Evolutionary conservation across 1,140 invertebrate genomes (phyloP).

Genomic region (Formica exsecta): DNA sequence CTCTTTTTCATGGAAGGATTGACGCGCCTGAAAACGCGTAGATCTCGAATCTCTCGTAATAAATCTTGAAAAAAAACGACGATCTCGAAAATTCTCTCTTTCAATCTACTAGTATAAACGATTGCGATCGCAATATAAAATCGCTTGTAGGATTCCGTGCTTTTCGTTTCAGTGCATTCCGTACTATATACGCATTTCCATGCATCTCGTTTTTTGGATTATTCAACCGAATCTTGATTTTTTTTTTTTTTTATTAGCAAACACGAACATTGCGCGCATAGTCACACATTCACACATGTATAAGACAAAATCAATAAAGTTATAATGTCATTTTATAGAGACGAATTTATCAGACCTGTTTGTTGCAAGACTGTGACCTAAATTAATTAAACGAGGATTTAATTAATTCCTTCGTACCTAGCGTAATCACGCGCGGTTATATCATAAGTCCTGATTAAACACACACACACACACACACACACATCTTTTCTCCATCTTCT

Average conservation of each 20-base stretch:
- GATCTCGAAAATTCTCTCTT: neutral
- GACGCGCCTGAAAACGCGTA: neutral
- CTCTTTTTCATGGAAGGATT: slow-evolving; percentile 2
- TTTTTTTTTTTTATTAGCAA: neutral
- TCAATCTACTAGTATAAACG: neutral
- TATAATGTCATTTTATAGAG: slow-evolving; percentile 28
- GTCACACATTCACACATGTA: slow-evolving; percentile 26
- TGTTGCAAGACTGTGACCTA: slow-evolving; percentile 19
- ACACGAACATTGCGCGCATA: neutral
- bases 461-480: neutral
- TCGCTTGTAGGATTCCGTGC: neutral
- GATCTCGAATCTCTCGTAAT: neutral
- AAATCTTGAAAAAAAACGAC: slow-evolving; percentile 6
- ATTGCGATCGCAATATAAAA: slow-evolving; percentile 9
- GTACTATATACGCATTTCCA: neutral
- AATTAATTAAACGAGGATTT: slow-evolving; percentile 10
- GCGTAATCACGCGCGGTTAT: slow-evolving; percentile 5
- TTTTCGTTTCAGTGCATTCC: neutral
- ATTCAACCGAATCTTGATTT: neutral
- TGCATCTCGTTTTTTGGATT: neutral
- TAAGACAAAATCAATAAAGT: slow-evolving; percentile 32
- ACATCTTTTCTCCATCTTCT: neutral
- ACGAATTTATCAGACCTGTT: slow-evolving; percentile 15
- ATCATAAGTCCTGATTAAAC: slow-evolving; percentile 12
- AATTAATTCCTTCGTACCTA: slow-evolving; percentile 21